Base-by-base conservation (phyloP, 2,113 vertebrate species). In the Oxygymnocypris stewartii region DNA sequence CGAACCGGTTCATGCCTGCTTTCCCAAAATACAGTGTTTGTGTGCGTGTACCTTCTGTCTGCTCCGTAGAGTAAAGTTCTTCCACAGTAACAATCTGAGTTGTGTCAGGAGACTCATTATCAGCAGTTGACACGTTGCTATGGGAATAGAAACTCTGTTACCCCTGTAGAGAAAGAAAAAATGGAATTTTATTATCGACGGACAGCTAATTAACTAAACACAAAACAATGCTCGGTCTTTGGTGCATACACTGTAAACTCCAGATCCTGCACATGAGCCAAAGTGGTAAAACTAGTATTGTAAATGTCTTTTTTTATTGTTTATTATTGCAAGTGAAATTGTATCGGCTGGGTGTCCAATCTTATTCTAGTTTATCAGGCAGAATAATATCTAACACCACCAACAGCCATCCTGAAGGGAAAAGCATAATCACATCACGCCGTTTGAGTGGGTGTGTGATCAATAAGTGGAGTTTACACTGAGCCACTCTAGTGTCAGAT, bases 1-100 rank as follows among this genome's bases (percentile, higher is more conserved):
- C 37, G 12, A 75, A 76, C 42, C n/a, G 9, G 69, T 73, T 37
- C 31, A 40, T 71, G 67, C 28, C 16, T 71, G 35, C 10, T 5
- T 20, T 73, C 4, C 69, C 37, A 73, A 73, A 73, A 73, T 73
- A 12, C 11, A 73, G 20, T 88, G 54, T 69, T 81, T 69, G 76
- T 89, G 88, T 79, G 85, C 42, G 18, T 78, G 40, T 95, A 96
- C 94, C 94, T 95, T 95, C 92, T 95, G 94, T 92, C 94, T 95
- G 89, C 91, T 95, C 90, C 95, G 92, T 16, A 95, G 93, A 91
- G 91, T 95, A 92, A 95, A 95, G 92, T 96, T 96, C 93, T 95
- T 95, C 95, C 95, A 96, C 89, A 96, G 93, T 90, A 96, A 93
- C 88, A 96, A 93, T 86, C 92, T 79, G 86, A 95, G 93, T 91